Evolutionary conservation across 2,888 invertebrate genomes (phyloP).

Genomic region (Tetropium fuscum): DNA sequence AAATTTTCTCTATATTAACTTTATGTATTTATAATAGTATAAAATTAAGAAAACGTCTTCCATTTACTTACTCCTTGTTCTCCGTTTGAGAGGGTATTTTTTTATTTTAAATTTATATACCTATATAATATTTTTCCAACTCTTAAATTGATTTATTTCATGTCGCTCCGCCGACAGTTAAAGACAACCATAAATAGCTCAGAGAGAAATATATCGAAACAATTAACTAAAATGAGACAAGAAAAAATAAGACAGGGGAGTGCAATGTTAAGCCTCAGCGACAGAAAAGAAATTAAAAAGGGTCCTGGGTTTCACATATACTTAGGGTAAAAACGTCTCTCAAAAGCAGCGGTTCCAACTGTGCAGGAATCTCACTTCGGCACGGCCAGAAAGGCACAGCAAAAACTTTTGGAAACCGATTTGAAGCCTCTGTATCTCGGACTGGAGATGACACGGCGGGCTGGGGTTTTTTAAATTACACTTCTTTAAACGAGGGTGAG

Average conservation of each 20-base stretch:
- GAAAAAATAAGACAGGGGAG: constrained; percentile 58
- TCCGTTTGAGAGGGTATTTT: too few species aligned
- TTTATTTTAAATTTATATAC: neutral
- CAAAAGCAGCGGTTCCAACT: constrained; percentile 19
- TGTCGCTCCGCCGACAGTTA: constrained; percentile 19
- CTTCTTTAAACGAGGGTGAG: constrained; percentile 52
- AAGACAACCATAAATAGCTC: constrained; percentile 42
- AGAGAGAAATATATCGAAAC: constrained; percentile 60
- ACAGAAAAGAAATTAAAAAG: constrained; percentile 60
- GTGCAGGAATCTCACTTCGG: neutral
- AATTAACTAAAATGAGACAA: constrained; percentile 62
- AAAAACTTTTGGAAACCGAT: constrained; percentile 23
- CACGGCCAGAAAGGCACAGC: neutral
- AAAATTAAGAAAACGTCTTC: too few species aligned
- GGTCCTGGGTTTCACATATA: constrained; percentile 40
- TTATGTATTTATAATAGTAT: too few species aligned
- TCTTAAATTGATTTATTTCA: constrained; percentile 29
- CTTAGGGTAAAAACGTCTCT: constrained; percentile 30
- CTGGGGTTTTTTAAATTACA: constrained; percentile 62
- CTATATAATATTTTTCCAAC: neutral
- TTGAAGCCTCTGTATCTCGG: constrained; percentile 28
- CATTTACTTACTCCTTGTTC: too few species aligned
- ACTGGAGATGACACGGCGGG: constrained; percentile 45
- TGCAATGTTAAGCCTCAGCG: constrained; percentile 55
- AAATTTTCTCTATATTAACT: too few species aligned